A percentile compares a stretch with the other conserved stretches of the same genome.
These are phyloP conservation scores for Ophioninae sp. DNA, from an alignment of 2,888 invertebrate species.

Conservation along the genomic window DNA sequence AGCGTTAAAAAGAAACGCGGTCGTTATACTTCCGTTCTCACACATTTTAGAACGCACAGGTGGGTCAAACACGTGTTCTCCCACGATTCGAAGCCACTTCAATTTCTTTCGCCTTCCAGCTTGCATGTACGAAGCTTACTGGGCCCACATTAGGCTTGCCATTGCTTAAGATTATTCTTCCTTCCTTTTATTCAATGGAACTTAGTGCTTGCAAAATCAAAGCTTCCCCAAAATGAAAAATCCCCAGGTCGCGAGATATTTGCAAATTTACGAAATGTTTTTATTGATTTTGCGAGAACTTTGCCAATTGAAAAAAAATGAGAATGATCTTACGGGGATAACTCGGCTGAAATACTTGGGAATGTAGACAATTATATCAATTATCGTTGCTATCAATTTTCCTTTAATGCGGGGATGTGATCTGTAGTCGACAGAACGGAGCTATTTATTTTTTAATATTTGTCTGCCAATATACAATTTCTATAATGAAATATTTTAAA, in stretches of 20 bases:
- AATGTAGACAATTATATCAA: not conserved
- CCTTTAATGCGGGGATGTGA: not conserved
- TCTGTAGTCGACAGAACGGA: not conserved
- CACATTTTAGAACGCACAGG: constrained; percentile 74
- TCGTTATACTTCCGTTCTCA: constrained; percentile 77
- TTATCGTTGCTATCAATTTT: not conserved
- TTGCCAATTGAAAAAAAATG: not conserved
- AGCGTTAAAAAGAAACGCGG: constrained; percentile 51
- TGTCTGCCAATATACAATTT: not conserved
- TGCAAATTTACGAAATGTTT: not conserved
- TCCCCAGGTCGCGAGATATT: not conserved
- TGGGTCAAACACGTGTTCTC: constrained; percentile 67
- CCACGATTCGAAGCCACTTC: not conserved
- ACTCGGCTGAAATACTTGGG: not conserved
- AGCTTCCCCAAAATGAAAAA: not conserved
- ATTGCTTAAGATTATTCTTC: not conserved
- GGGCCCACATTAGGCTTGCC: not conserved
- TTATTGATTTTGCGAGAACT: not conserved
- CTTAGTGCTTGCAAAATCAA: not conserved
- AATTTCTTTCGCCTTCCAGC: not conserved
- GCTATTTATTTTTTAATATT: not conserved
- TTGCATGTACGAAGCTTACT: not conserved
- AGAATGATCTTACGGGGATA: not conserved
- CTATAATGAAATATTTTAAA: not conserved
- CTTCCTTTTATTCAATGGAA: not conserved